Conservation (phyloP, 2,113 vertebrate species). For the Alexandromys fortis region DNA sequence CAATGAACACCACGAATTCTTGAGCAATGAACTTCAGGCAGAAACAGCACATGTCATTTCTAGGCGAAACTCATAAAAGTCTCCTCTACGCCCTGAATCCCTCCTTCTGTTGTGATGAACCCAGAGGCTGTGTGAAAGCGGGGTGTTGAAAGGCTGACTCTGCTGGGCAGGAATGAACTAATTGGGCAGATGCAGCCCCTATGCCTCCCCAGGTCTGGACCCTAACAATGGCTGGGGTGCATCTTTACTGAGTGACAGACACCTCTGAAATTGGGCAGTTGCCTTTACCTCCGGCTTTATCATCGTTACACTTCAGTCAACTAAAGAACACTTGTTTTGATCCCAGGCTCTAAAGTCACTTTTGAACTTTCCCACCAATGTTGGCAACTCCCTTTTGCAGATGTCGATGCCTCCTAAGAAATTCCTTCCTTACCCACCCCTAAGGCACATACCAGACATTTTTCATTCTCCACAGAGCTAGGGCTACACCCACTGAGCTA, state of each 20-base stretch:
- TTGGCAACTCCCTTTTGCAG: neutral
- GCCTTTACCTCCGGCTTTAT: neutral
- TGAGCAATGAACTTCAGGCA: neutral
- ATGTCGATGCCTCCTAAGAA: constrained; percentile 46
- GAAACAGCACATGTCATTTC: neutral
- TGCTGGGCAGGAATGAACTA: neutral
- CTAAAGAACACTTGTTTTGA: neutral
- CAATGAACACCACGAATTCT: neutral
- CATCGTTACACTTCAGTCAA: neutral
- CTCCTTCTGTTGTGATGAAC: neutral
- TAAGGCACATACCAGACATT: constrained; percentile 54
- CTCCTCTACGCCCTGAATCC: neutral
- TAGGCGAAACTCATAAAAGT: neutral
- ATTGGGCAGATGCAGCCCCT: neutral
- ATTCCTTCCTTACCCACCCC: constrained; percentile 3
- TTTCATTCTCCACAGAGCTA: neutral
- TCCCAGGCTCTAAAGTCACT: neutral
- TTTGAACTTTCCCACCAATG: neutral
- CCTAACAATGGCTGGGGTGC: neutral
- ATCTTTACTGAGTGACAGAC: too few species aligned
- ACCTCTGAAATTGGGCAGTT: neutral
- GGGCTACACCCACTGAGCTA: neutral
- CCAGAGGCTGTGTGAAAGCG: neutral
- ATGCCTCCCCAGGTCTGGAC: neutral
- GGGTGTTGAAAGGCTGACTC: neutral